Conservation (phyloP, 2,888 invertebrate genomes). For the Sturmia bella region DNA sequence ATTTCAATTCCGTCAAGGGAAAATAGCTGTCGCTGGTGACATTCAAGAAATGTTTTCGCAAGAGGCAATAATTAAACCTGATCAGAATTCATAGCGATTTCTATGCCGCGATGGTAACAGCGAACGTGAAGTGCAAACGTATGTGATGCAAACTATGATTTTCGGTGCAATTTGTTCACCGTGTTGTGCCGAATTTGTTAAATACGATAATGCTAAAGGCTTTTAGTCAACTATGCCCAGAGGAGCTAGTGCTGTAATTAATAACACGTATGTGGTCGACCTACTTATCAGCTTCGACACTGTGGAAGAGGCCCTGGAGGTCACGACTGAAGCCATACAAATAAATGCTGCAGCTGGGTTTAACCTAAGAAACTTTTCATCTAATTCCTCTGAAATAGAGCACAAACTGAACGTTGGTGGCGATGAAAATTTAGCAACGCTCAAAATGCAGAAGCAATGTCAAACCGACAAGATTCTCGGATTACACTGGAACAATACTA, state of each 20-base stretch:
- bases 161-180: too few species aligned
- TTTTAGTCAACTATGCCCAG: slow-evolving; percentile 48
- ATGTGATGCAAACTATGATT: too few species aligned
- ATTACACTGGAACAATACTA: slow-evolving; percentile 59
- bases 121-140: too few species aligned
- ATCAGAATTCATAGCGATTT: too few species aligned
- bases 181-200: slow-evolving; percentile 72
- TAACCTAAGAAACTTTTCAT: slow-evolving; percentile 41
- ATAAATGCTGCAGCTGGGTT: slow-evolving; percentile 41
- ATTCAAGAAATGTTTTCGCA: too few species aligned
- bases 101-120: too few species aligned
- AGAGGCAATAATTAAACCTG: too few species aligned
- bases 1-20: slow-evolving; percentile 73
- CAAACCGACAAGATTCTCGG: slow-evolving; percentile 65
- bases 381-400: slow-evolving; percentile 23
- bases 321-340: slow-evolving; percentile 33
- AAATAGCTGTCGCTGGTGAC: too few species aligned
- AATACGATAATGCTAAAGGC: slow-evolving; percentile 71
- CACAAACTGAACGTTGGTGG: background rate
- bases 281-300: slow-evolving; percentile 70
- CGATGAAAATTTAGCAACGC: slow-evolving; percentile 57
- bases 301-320: slow-evolving; percentile 73
- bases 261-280: slow-evolving; percentile 68
- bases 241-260: slow-evolving; percentile 61
- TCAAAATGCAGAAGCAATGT: slow-evolving; percentile 15